A percentile compares a stretch with the other conserved stretches of the same genome.
Conservation (phyloP, 2,797 vertebrate genomes). For the Helarctos malayanus region DNA sequence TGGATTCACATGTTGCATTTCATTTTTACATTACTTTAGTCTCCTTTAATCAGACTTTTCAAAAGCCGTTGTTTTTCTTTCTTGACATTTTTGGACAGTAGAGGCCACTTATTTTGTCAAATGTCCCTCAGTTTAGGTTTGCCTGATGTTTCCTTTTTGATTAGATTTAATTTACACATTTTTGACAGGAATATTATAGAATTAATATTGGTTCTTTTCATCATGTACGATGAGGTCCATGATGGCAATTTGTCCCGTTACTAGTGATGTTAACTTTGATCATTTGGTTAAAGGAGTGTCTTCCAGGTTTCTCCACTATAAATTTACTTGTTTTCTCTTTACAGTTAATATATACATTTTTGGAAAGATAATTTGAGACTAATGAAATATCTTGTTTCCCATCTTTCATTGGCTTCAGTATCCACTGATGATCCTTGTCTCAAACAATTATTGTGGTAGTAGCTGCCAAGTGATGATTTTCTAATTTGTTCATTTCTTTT, state of each 20-base stretch:
- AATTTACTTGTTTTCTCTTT: slow-evolving; percentile 17
- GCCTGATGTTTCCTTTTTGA: background rate
- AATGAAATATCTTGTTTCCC: slow-evolving; percentile 8
- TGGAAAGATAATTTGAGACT: background rate
- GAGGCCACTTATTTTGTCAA: background rate
- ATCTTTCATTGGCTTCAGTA: background rate
- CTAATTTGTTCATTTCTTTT: background rate
- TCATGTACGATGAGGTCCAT: background rate
- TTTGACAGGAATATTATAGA: background rate
- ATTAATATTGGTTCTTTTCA: background rate
- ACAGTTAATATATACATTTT: background rate
- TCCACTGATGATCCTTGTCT: background rate
- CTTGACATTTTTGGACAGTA: background rate
- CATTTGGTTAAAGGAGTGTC: background rate
- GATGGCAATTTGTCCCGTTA: background rate
- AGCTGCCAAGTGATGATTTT: background rate
- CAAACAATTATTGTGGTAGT: background rate
- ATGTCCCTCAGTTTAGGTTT: background rate
- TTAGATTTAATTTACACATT: slow-evolving; percentile 46
- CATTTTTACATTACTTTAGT: background rate
- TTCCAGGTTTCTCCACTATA: background rate
- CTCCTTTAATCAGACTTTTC: background rate
- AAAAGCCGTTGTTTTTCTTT: background rate
- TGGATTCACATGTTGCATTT: background rate
- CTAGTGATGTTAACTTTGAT: slow-evolving; percentile 24